Conservation (phyloP, 2,888 invertebrate genomes). For the Achlya flavicornis region DNA sequence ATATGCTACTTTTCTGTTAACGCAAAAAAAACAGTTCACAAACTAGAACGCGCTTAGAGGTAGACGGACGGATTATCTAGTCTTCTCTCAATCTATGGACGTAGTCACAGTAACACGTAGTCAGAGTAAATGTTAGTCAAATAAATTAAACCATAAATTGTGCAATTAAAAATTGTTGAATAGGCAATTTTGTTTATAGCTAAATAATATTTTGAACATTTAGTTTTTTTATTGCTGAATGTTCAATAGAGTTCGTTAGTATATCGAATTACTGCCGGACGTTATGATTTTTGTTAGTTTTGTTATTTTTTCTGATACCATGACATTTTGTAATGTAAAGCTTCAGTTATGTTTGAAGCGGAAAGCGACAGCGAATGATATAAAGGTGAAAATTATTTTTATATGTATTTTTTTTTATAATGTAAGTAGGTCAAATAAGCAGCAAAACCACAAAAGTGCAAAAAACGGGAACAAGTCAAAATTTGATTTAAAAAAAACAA, state of each 20-base stretch:
- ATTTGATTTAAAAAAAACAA: constrained; percentile 21
- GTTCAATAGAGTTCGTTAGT: neutral
- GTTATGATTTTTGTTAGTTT: neutral
- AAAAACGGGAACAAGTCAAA: neutral
- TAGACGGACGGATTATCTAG: too few species aligned
- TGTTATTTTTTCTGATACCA: neutral
- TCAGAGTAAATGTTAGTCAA: neutral
- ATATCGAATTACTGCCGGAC: constrained; percentile 6
- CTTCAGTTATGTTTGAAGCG: neutral
- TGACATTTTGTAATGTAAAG: neutral
- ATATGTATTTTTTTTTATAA: too few species aligned
- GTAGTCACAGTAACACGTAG: too few species aligned
- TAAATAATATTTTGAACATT: neutral
- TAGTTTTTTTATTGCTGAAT: neutral
- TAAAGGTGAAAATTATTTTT: too few species aligned
- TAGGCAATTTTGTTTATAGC: neutral
- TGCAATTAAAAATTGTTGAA: neutral
- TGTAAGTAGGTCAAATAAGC: too few species aligned
- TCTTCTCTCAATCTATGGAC: too few species aligned
- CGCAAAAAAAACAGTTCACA: too few species aligned
- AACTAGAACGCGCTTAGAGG: too few species aligned
- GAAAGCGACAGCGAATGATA: neutral
- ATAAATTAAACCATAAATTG: neutral
- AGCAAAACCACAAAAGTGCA: neutral
- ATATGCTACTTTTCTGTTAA: too few species aligned